Evolutionary conservation across 2,113 vertebrate genomes (phyloP), one percentile per base, ranked within the genome.

Genomic region (Charina bottae): DNA sequence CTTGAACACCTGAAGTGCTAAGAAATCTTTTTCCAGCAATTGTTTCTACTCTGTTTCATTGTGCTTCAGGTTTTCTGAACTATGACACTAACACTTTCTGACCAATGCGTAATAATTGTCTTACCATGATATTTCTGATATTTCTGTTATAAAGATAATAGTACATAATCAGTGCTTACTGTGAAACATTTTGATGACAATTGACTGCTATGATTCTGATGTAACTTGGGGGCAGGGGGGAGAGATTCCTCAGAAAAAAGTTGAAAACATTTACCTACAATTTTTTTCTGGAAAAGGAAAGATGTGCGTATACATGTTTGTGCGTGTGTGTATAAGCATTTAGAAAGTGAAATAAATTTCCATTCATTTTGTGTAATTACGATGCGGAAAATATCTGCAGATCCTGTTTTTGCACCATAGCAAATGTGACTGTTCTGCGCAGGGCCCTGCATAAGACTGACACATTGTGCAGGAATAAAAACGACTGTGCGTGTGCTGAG

Each of bases 361-460:
- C 93, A 93, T 92, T 96, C 92, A 90, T 94, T 96, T 93, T 89
- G 55, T 93, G 9, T 95, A 95, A 97, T 97, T 97, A 96, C 92
- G 92, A 95, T 94, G 93, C 26, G 95, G 96, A 96, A 97, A 96
- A 97, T 97, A 96, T 96, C 94, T 95, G 95, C 90, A 89, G 94
- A 37, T 96, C 89, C 13, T 89, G 95, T 95, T 96, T 96, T 95
- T 37, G 94, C 93, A 49, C 59, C 0, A 0, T 95, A 93, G 93
- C 87, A 94, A 93, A 94, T 1, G 89, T 23, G 91, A 85, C 89
- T 89, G 95, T 88, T 94, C 21, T 0, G 89, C n/a, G 28, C 85
- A 90, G 95, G 85, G 89, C 95, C 92, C 96, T 91, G 90, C 83
- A 93, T 95, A 94, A 96, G 96, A 83, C 93, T n/a, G 85, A 94